Evolutionary conservation across 2,888 invertebrate genomes (phyloP), one percentile per base, ranked within the genome.

Genomic region (Acronicta psi): DNA sequence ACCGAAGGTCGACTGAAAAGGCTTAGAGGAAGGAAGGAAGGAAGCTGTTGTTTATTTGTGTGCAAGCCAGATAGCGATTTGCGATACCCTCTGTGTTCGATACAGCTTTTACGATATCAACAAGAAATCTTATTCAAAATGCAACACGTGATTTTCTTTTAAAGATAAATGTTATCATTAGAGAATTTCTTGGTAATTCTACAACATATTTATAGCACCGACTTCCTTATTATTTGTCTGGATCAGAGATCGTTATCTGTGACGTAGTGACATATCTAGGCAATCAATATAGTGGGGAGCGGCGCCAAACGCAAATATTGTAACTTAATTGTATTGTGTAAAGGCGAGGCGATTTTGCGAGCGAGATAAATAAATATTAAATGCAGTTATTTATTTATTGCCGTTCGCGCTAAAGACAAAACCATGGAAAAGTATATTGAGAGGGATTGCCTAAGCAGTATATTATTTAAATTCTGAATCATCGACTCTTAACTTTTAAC

Each of bases 261-360:
- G 47, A 29, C 53, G 45, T 55, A 46, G 58, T 56, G 56, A 70
- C 58, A 67, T 63, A 68, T 67, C 62, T 50, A 57, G 44, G 49
- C 60, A 73, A 74, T 74, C 71, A 65, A 73, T 68, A 62, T 42
- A 51, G 46, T 55, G 52, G 40, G 56, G 52, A 71, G 53, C 43
- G 59, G 53, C 66, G 58, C 62, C 66, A 50, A 63, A 60, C 53
- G 55, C 61, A 69, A 73, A 67, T 73, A 63, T 73, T 66, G 59
- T 43, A 59, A 57, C 68, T 68, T 68, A 67, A 71, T 71, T 71
- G 70, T 70, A 47, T 55, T 62, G 41, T 40, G 16, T 43, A 40
- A 47, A 45, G 67, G 38, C 40, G 14, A 10, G 4, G 67, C 10
- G 5, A 11, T 11, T 18, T 0, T 14, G 44, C 18, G 0, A 53